These are phyloP conservation scores for Hydrotaea diabolus DNA, from an alignment of 2,888 invertebrate species.

Conservation along the genomic window DNA sequence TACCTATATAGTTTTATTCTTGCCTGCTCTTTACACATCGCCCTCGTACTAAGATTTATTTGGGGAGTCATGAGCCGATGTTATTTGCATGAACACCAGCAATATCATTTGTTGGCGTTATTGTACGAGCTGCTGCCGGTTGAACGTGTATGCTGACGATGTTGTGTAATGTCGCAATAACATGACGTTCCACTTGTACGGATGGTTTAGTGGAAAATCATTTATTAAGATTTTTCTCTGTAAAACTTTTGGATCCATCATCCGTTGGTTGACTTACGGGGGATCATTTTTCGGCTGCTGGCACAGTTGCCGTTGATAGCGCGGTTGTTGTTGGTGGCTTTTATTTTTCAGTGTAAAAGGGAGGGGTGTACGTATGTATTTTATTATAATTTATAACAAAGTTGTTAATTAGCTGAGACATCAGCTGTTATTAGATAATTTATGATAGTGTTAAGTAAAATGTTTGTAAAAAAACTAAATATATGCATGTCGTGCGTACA, in stretches of 20 bases:
- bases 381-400: constrained; percentile 79
- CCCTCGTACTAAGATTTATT: background rate
- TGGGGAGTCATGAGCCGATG: background rate
- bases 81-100: constrained; percentile 33
- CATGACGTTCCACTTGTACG: constrained; percentile 60
- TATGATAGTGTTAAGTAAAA: constrained; percentile 67
- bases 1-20: background rate
- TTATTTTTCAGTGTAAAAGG: constrained; percentile 35
- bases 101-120: constrained; percentile 19
- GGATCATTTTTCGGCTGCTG: constrained; percentile 10
- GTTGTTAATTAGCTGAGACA: constrained; percentile 80
- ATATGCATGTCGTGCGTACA: background rate
- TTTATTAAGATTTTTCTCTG: constrained; percentile 70
- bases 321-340: background rate
- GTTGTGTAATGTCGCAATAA: constrained; percentile 51
- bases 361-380: background rate
- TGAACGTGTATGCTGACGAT: background rate
- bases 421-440: constrained; percentile 77
- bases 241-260: background rate
- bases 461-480: constrained; percentile 25
- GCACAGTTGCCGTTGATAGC: background rate
- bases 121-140: constrained; percentile 30
- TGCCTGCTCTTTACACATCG: background rate
- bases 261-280: constrained; percentile 26
- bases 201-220: constrained; percentile 67